phyloP scores from a whole-genome alignment of 2,113 vertebrate genomes.

The Coreoperca whiteheadi region DNA sequence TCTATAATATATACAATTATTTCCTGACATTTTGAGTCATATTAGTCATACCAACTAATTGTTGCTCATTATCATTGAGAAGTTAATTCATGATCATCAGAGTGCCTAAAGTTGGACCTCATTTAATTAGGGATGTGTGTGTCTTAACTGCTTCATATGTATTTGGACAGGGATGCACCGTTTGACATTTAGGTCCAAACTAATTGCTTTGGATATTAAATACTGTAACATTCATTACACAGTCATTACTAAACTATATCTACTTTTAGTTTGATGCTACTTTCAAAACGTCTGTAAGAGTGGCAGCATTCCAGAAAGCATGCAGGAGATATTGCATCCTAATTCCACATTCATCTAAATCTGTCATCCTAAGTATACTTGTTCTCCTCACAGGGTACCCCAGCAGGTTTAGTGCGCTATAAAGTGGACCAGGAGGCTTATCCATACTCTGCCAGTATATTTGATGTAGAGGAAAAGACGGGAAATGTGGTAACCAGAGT shows the following conservation, averaged over 20 bases:
- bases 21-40: conserved; percentile 45
- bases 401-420: conserved; percentile 91
- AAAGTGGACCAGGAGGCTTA: conserved; percentile 88
- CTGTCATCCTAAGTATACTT: background rate
- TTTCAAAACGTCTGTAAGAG: background rate
- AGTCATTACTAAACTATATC: background rate
- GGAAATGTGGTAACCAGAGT: conserved; percentile 93
- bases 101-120: conserved; percentile 4
- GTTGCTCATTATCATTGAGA: conserved; percentile 41
- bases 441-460: conserved; percentile 94
- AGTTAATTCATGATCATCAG: conserved; percentile 38
- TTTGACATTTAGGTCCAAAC: conserved; percentile 47
- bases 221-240: conserved; percentile 15
- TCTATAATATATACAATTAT: background rate
- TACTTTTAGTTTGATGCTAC: conserved; percentile 36
- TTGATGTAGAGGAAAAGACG: conserved; percentile 90
- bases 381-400: conserved; percentile 85
- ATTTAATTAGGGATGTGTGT: conserved; percentile 1
- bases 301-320: conserved; percentile 4
- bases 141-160: background rate
- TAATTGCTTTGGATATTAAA: conserved; percentile 47
- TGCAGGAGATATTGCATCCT: background rate
- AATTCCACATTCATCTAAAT: conserved; percentile 8
- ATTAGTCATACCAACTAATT: conserved; percentile 2
- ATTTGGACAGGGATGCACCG: background rate